Evolutionary conservation across 2,113 vertebrate genomes (phyloP).

Genomic region (Myanophis thanlyinensis): DNA sequence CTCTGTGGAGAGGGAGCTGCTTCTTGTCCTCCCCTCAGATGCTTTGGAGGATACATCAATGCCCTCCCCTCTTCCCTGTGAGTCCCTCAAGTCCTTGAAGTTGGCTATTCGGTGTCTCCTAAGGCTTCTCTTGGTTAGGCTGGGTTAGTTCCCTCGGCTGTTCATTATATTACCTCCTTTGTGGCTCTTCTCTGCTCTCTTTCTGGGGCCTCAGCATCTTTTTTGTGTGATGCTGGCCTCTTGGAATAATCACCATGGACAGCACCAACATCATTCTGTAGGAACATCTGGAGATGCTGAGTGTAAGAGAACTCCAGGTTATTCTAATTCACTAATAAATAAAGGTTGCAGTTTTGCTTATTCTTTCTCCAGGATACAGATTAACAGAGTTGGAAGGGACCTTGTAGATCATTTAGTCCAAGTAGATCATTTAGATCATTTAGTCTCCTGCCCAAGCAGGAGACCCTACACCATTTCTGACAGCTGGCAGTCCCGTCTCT

Average conservation of each 20-base stretch:
- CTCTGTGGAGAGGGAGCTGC: too few relatives aligned
- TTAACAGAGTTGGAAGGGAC: too few relatives aligned
- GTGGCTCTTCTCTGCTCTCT: not conserved
- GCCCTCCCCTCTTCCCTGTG: not conserved
- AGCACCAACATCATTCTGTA: not conserved
- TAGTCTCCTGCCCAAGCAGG: too few relatives aligned
- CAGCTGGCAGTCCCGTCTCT: too few relatives aligned
- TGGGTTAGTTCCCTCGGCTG: not conserved
- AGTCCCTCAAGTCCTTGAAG: not conserved
- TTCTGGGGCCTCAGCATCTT: not conserved
- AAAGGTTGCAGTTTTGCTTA: not conserved
- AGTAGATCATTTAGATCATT: too few relatives aligned
- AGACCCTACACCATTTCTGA: too few relatives aligned
- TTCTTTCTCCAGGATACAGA: too few relatives aligned
- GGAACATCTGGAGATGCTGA: not conserved
- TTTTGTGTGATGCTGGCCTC: not conserved
- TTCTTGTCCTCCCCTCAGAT: not conserved
- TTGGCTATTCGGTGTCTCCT: not conserved
- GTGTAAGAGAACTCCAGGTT: not conserved
- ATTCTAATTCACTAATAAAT: not conserved
- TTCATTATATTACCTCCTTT: not conserved
- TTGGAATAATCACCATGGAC: not conserved
- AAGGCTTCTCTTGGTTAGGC: not conserved
- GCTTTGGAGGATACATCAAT: not conserved
- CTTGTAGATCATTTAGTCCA: too few relatives aligned